Percentiles rank a stretch among this genome's conserved stretches.
Evolutionary conservation across 2,113 vertebrate genomes (phyloP).

Genomic region (Pituophis catenifer): DNA sequence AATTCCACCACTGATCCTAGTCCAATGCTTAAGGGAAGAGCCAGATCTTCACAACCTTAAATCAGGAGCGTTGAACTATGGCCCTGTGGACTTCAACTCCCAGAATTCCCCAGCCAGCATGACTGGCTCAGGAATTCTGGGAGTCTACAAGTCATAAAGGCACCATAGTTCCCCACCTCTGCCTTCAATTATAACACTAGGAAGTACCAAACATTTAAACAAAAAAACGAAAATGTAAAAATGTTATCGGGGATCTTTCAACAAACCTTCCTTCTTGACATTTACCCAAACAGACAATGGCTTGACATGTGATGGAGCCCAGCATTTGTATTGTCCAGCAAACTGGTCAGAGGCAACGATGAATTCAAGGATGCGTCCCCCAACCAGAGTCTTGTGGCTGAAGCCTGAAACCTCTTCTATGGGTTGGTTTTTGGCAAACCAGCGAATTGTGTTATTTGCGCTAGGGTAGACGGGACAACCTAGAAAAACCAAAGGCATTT

Average conservation of each 20-base stretch:
- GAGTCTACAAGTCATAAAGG: too few species aligned
- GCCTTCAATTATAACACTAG: not conserved
- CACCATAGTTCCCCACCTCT: too few species aligned
- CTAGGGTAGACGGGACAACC: conserved; percentile 71
- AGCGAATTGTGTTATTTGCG: conserved; percentile 67
- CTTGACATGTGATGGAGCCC: conserved; percentile 65
- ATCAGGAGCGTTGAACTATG: too few species aligned
- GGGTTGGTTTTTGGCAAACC: conserved; percentile 72
- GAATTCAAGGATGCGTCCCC: conserved; percentile 79
- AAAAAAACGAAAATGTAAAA: conserved; percentile 38
- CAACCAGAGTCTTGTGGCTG: conserved; percentile 66
- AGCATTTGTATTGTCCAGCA: conserved; percentile 71
- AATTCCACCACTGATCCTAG: not conserved
- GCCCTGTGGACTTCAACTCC: too few species aligned
- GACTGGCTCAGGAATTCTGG: too few species aligned
- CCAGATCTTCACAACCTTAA: not conserved
- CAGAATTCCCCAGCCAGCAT: too few species aligned
- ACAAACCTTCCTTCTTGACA: conserved; percentile 75
- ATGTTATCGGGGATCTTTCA: conserved; percentile 51
- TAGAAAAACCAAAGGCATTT: conserved; percentile 41
- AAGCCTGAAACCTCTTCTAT: conserved; percentile 59
- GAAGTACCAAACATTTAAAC: conserved; percentile 24
- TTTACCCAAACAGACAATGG: conserved; percentile 74
- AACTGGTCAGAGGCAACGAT: conserved; percentile 67
- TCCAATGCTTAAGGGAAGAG: not conserved